These are phyloP conservation scores for human DNA, from an alignment of 2,113 vertebrate genomes.

Conservation along the genomic window GRCh38 chr7:105236501-105237000, in stretches of 20 bases:
- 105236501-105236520: neutral
- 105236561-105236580: neutral
- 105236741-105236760: neutral
- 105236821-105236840: slow-evolving; percentile 56
- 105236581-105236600: neutral
- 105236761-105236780: neutral
- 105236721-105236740: neutral
- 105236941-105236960: slow-evolving; percentile 42
- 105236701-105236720: neutral
- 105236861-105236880: neutral
- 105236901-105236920: neutral
- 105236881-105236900: neutral
- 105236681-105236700: no score
- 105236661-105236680: neutral
- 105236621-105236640: neutral
- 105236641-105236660: neutral
- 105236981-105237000: neutral
- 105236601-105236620: neutral
- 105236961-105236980: neutral
- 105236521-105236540: neutral
- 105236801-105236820: neutral
- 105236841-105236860: slow-evolving; percentile 41
- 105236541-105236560: neutral
- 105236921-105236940: neutral
- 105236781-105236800: neutral